phyloP scores from a whole-genome alignment of 2,888 invertebrate genomes.

The Heliconius aoede region DNA sequence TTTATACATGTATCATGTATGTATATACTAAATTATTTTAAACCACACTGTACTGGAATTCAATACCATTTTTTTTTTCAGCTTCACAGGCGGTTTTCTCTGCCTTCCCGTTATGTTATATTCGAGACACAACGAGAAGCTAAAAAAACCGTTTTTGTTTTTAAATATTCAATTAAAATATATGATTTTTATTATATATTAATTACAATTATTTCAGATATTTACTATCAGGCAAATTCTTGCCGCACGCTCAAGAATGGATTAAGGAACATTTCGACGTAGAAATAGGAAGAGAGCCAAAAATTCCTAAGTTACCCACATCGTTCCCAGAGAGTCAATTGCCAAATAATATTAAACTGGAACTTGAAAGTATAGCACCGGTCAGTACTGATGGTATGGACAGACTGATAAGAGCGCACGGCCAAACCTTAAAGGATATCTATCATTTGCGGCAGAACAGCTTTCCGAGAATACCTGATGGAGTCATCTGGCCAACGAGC shows the following conservation, averaged over 20 bases:
- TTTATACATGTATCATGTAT: too few relatives aligned
- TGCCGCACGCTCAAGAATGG: constrained; percentile 93
- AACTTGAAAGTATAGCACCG: constrained; percentile 75
- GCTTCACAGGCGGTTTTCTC: too few relatives aligned
- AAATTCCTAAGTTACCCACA: constrained; percentile 82
- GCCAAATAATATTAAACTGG: constrained; percentile 84
- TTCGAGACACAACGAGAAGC: not conserved
- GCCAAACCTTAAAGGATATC: constrained; percentile 96
- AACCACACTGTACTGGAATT: not conserved
- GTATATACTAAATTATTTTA: too few relatives aligned
- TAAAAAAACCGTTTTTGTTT: not conserved
- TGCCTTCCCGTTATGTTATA: too few relatives aligned
- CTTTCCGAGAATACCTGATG: constrained; percentile 94
- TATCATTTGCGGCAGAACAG: constrained; percentile 88
- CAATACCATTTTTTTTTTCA: not conserved
- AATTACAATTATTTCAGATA: constrained; percentile 85
- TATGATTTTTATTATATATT: not conserved
- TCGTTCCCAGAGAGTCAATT: constrained; percentile 87
- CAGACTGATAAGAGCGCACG: constrained; percentile 93
- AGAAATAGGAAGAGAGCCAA: constrained; percentile 73
- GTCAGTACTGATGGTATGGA: constrained; percentile 89
- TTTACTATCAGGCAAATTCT: constrained; percentile 86
- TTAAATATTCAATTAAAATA: not conserved
- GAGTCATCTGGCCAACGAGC: constrained; percentile 95
- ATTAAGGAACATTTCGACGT: constrained; percentile 89